These are phyloP conservation scores for Nephrotoma guestfalica DNA, from an alignment of 2,888 invertebrate species.

Conservation along the genomic window DNA sequence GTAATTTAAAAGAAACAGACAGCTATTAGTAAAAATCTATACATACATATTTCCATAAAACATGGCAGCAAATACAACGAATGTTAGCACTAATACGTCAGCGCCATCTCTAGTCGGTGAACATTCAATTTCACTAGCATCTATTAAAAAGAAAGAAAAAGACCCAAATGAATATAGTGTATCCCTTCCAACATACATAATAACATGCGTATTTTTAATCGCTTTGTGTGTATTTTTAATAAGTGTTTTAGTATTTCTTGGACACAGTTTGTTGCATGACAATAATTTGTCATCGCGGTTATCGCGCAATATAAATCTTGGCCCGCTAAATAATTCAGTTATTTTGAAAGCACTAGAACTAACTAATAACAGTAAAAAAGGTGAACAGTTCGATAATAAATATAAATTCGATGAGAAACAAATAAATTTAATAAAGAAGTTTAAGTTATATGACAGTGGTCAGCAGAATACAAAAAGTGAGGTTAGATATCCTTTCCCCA, in stretches of 20 bases:
- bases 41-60: background rate
- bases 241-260: constrained; percentile 28
- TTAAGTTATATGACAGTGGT: background rate
- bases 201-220: constrained; percentile 27
- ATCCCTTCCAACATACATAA: constrained; percentile 23
- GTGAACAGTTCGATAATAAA: background rate
- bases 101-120: background rate
- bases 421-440: background rate
- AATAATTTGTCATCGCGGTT: background rate
- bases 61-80: background rate
- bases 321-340: background rate
- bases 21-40: too few species aligned
- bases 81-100: background rate
- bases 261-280: constrained; percentile 15
- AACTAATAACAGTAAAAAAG: background rate
- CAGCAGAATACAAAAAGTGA: constrained; percentile 1
- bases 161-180: background rate
- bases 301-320: background rate
- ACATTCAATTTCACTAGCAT: background rate
- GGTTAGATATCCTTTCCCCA: background rate
- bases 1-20: too few species aligned
- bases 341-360: background rate
- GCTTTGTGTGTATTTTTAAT: constrained; percentile 26
- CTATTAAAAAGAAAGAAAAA: background rate
- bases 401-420: constrained; percentile 1